Evolutionary conservation across 2,888 invertebrate species (phyloP).

Genomic region (Nebria salina): DNA sequence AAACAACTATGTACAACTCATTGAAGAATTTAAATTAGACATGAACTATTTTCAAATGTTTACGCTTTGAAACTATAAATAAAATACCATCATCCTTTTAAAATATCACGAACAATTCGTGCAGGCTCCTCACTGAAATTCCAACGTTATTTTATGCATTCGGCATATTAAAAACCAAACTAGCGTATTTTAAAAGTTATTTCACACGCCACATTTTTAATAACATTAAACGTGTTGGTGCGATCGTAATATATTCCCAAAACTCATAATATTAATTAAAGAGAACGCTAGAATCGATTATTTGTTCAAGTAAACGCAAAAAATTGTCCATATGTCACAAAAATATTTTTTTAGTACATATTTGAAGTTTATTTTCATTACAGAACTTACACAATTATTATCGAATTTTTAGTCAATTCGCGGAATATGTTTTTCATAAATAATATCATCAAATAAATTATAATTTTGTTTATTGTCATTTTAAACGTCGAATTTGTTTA

Average conservation of each 20-base stretch:
- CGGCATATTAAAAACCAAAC: slow-evolving; percentile 18
- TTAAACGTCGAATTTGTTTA: too few species aligned
- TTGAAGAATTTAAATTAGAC: slow-evolving; percentile 35
- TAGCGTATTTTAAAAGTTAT: neutral
- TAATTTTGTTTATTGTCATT: too few species aligned
- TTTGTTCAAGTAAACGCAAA: neutral
- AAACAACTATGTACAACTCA: slow-evolving; percentile 4
- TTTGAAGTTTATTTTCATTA: too few species aligned
- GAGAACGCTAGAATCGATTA: neutral
- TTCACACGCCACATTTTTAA: slow-evolving; percentile 4
- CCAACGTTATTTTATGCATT: slow-evolving; percentile 14
- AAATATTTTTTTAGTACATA: too few species aligned
- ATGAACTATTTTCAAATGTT: slow-evolving; percentile 31
- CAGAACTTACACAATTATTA: too few species aligned
- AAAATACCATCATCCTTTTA: slow-evolving; percentile 30
- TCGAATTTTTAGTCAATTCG: too few species aligned
- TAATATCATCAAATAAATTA: too few species aligned
- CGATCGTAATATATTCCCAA: neutral
- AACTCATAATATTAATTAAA: neutral
- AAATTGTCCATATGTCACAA: neutral
- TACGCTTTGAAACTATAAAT: slow-evolving; percentile 34
- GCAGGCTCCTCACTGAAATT: slow-evolving; percentile 23
- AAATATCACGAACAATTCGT: slow-evolving; percentile 31
- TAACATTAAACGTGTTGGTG: neutral
- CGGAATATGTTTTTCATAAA: too few species aligned